Conservation (phyloP, 2,797 vertebrate species). For the Rhinella marina region DNA sequence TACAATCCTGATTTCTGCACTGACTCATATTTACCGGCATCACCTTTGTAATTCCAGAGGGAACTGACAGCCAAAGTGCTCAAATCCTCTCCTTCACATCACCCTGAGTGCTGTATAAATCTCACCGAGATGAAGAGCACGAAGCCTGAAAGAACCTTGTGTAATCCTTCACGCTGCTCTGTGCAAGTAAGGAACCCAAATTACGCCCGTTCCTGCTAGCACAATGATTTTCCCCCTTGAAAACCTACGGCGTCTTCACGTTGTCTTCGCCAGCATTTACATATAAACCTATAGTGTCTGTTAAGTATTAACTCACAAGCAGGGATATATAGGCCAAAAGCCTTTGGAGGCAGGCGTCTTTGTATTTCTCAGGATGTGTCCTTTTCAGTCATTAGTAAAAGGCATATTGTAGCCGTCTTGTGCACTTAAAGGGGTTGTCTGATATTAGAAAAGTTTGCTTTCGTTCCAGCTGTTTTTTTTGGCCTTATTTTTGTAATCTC, state of each 20-base stretch:
- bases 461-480: too few species aligned
- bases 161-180: constrained; percentile 18
- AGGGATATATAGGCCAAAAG: background rate
- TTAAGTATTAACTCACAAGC: background rate
- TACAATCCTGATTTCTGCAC: constrained; percentile 21
- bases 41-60: constrained; percentile 34
- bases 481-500: too few species aligned
- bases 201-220: background rate
- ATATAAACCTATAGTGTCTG: background rate
- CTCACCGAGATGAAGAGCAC: constrained; percentile 11
- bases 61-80: constrained; percentile 39
- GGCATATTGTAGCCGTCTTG: background rate
- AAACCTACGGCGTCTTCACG: background rate
- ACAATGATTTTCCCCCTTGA: background rate
- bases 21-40: constrained; percentile 51
- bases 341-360: background rate
- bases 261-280: background rate
- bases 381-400: background rate
- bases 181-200: background rate
- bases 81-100: constrained; percentile 41
- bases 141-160: background rate
- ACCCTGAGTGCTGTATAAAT: constrained; percentile 22
- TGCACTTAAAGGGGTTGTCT: too few species aligned
- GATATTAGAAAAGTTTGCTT: too few species aligned
- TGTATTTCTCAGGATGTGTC: background rate